Base-by-base conservation (phyloP, 2,113 vertebrate genomes). In the Tringa solitaria region DNA sequence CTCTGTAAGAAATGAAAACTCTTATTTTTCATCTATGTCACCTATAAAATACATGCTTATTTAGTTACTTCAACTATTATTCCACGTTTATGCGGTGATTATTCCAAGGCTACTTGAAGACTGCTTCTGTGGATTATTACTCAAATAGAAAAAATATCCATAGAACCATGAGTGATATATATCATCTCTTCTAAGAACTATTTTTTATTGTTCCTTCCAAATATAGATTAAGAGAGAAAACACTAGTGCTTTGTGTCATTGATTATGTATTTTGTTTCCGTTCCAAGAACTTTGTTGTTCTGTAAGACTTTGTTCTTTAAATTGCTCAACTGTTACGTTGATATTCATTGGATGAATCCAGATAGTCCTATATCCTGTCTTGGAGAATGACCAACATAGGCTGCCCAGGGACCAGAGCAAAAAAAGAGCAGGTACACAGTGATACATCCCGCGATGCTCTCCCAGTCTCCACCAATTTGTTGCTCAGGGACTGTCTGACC, bases 401-500 rank as follows among this genome's bases (percentile, higher is more conserved):
- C 26, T 91, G 32, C 22, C 37, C 30, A 15, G 37, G 22, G 35
- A 59, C 6, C 24, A 67, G 60, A 19, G 27, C 1, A 26, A 30
- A 39, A 33, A 63, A 60, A 63, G 13, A 81, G 28, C 33, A 85
- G 16, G 9, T 35, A 30, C 21, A 60, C 12, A 78, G 32, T 46
- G 48, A 64, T 87, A 56, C 0, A 1, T 68, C 87, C 61, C 70
- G 82, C 74, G 84, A 68, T 0, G 0, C 17, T 64, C 57, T 87
- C 30, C 46, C 53, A 56, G 60, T 63, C 65, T 87, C 56, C 53
- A 80, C 23, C 28, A 64, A 21, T 60, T 90, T 82, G 48, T 75
- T 90, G 78, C 78, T 94, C 39, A 60, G 74, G 82, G 88, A 91
- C 70, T 64, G 43, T 63, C 92, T 95, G 92, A 87, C 81, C 37